Conservation (phyloP, 1,140 invertebrate species). For the Bombus picipes region DNA sequence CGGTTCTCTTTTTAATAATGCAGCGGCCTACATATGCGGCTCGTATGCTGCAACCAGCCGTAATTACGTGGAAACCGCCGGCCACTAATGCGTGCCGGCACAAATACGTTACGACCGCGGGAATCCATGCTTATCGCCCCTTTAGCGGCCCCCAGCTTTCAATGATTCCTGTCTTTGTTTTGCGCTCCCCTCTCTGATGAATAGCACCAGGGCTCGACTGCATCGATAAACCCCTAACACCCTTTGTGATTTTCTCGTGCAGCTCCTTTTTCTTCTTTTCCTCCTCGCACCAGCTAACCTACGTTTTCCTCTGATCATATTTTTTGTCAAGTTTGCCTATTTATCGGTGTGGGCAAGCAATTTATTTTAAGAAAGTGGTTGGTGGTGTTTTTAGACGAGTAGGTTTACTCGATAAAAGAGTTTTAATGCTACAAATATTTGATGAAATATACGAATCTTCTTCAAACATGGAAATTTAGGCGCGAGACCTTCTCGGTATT, state of each 20-base stretch:
- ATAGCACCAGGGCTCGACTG: neutral
- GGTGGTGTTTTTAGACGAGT: neutral
- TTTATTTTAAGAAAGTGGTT: neutral
- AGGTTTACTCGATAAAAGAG: neutral
- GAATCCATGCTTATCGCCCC: conserved; percentile 25
- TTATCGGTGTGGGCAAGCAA: no score
- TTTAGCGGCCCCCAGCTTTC: neutral
- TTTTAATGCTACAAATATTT: neutral
- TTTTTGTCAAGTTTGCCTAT: no score
- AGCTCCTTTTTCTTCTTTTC: neutral
- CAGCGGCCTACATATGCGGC: conserved; percentile 37
- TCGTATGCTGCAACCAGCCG: neutral
- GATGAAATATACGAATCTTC: neutral
- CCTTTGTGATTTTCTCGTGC: neutral
- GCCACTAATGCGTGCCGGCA: conserved; percentile 41
- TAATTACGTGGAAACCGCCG: conserved; percentile 53
- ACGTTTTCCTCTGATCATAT: neutral
- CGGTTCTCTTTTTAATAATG: conserved; percentile 56
- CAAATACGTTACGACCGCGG: conserved; percentile 39
- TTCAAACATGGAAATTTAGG: neutral
- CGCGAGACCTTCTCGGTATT: neutral
- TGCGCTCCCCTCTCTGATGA: neutral
- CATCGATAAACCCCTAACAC: neutral
- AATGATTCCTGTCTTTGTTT: conserved; percentile 1
- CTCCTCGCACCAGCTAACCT: no score